A percentile compares a stretch with the other conserved stretches of the same genome.
phyloP scores from a whole-genome alignment of 1,140 invertebrate genomes.

The Drosophila jambulina region DNA sequence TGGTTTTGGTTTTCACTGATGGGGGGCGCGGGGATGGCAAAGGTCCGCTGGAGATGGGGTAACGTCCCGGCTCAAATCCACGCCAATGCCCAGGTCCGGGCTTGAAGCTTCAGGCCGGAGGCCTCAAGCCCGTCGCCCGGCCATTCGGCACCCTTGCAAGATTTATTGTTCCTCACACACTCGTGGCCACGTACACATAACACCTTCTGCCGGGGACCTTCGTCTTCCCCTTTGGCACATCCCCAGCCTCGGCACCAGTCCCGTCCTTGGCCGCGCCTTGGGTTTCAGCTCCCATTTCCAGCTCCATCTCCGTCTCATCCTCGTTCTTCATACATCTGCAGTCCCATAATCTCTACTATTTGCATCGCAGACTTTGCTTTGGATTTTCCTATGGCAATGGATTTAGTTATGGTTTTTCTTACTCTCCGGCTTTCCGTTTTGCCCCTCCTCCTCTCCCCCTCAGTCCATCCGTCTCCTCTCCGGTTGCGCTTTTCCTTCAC shows the following conservation, averaged over 20 bases:
- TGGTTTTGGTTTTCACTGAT: constrained; percentile 80
- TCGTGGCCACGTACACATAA: constrained; percentile 49
- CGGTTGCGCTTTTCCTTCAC: constrained; percentile 63
- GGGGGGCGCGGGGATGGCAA: constrained; percentile 3
- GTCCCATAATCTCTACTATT: constrained; percentile 82
- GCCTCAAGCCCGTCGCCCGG: constrained; percentile 27
- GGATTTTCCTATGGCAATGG: constrained; percentile 80
- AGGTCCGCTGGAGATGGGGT: background rate
- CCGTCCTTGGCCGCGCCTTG: constrained; percentile 14
- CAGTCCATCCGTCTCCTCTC: constrained; percentile 47
- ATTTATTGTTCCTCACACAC: constrained; percentile 75
- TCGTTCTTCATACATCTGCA: constrained; percentile 72
- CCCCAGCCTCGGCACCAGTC: background rate
- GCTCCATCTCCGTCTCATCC: constrained; percentile 31
- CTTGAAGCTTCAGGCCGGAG: constrained; percentile 12
- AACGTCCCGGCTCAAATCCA: constrained; percentile 34
- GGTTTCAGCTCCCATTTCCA: constrained; percentile 33
- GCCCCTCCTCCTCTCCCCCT: background rate
- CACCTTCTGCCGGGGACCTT: constrained; percentile 50
- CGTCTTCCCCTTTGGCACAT: constrained; percentile 12
- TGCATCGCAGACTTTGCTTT: constrained; percentile 83
- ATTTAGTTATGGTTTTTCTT: constrained; percentile 84
- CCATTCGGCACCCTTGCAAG: constrained; percentile 79
- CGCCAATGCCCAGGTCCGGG: constrained; percentile 25
- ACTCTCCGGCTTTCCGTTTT: constrained; percentile 48